Evolutionary conservation across 1,140 invertebrate genomes (phyloP).

Genomic region (Papilio aristodemus): DNA sequence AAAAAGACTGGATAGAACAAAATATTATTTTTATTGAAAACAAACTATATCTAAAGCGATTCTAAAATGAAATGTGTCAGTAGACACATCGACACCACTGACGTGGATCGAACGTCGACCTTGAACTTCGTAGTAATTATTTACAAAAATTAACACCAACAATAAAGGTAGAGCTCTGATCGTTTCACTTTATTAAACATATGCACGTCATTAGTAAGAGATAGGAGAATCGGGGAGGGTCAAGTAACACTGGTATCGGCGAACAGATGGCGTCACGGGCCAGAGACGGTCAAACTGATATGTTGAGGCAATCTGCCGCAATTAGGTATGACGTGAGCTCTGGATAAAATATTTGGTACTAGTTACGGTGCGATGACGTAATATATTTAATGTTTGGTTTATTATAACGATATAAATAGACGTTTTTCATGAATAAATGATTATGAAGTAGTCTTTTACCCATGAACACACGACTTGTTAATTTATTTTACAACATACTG

Average conservation of each 20-base stretch:
- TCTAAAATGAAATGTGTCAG: conserved; percentile 10
- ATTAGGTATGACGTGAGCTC: conserved; percentile 63
- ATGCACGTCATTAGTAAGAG: conserved; percentile 28
- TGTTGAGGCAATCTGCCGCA: conserved; percentile 58
- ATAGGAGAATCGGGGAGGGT: conserved; percentile 34
- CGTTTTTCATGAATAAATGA: no score
- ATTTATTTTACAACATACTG: no score
- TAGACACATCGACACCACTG: neutral
- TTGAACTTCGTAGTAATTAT: conserved; percentile 37
- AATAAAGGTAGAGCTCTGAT: conserved; percentile 34
- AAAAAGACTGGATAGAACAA: no score
- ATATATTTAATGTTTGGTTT: conserved; percentile 33
- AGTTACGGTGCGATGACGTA: conserved; percentile 36
- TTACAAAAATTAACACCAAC: conserved; percentile 34
- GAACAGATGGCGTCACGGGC: conserved; percentile 53
- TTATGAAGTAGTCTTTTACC: no score
- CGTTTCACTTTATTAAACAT: neutral
- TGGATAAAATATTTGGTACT: conserved; percentile 31
- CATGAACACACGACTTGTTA: no score
- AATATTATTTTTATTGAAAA: no score
- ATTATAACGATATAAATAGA: no score
- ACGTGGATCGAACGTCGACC: conserved; percentile 29
- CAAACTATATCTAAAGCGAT: neutral
- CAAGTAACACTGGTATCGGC: conserved; percentile 48
- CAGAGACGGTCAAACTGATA: conserved; percentile 51